Evolutionary conservation across 92 coral and sea anemone genomes (phyloP).

Genomic region (Epizoanthus illoricatus): DNA sequence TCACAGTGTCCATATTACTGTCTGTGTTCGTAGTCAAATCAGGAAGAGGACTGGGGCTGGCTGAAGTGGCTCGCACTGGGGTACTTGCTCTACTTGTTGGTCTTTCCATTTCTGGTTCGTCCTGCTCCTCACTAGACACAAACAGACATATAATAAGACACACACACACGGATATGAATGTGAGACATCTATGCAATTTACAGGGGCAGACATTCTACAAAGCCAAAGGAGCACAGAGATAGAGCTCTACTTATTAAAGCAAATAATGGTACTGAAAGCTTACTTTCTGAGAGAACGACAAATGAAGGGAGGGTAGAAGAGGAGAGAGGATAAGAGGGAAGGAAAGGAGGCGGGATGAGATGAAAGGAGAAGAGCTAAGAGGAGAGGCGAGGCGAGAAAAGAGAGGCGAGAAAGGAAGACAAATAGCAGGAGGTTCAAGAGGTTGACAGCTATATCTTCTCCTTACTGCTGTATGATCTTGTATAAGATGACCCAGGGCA

Average conservation of each 20-base stretch:
- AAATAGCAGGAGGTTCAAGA: not conserved
- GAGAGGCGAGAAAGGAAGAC: not conserved
- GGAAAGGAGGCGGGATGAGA: too few species aligned
- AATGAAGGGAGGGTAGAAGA: too few species aligned
- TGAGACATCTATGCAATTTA: not conserved
- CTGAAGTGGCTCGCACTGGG: conserved; percentile 57
- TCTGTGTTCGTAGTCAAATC: conserved; percentile 56
- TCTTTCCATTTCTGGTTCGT: conserved; percentile 57
- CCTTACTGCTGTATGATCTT: conserved; percentile 82
- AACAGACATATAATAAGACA: not conserved
- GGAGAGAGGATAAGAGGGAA: too few species aligned
- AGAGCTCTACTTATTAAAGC: too few species aligned
- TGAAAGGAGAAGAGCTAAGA: too few species aligned
- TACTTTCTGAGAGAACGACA: too few species aligned
- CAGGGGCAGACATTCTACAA: not conserved
- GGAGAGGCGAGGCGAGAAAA: too few species aligned
- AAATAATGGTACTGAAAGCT: too few species aligned
- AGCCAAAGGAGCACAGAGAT: too few species aligned
- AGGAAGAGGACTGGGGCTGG: conserved; percentile 50
- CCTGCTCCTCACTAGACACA: conserved; percentile 73
- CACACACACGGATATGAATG: not conserved
- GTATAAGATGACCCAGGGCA: conserved; percentile 93
- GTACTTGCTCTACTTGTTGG: conserved; percentile 46
- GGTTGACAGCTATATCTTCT: not conserved
- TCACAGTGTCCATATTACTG: conserved; percentile 54